Percentiles rank a stretch among this genome's conserved stretches.
These are phyloP conservation scores for Brachystomella parvula DNA, from an alignment of 1,140 invertebrate species.

Conservation along the genomic window DNA sequence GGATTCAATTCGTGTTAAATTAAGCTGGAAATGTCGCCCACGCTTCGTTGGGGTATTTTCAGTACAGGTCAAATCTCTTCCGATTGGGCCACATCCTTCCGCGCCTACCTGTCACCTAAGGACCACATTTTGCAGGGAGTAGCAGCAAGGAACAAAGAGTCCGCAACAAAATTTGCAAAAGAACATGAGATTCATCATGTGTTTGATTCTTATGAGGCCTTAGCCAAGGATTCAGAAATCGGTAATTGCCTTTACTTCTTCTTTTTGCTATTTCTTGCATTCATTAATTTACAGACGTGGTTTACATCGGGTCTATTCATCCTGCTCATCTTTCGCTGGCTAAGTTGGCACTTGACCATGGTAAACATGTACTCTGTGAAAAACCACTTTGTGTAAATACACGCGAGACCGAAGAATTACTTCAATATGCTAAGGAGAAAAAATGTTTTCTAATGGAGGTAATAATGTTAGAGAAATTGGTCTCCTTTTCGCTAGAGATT, in stretches of 20 bases:
- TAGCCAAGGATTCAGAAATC: conserved; percentile 65
- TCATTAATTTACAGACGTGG: conserved; percentile 41
- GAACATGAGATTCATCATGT: conserved; percentile 58
- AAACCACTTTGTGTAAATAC: conserved; percentile 47
- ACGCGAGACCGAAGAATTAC: conserved; percentile 38
- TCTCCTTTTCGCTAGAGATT: neutral
- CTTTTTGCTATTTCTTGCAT: neutral
- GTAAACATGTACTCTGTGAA: conserved; percentile 50
- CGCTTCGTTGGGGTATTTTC: neutral
- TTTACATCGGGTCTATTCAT: conserved; percentile 48
- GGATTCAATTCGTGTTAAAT: too few species aligned
- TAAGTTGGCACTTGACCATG: conserved; percentile 44
- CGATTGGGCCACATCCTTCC: neutral
- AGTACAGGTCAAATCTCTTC: neutral
- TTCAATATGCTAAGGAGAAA: conserved; percentile 39
- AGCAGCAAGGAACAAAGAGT: conserved; percentile 59
- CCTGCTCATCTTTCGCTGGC: conserved; percentile 42
- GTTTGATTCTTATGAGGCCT: conserved; percentile 64
- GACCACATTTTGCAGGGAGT: conserved; percentile 49
- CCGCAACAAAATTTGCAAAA: conserved; percentile 64
- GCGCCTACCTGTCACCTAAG: neutral
- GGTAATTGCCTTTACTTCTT: conserved; percentile 48
- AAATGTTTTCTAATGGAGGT: conserved; percentile 46
- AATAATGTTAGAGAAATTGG: conserved; percentile 9
- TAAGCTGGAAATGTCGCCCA: too few species aligned